Evolutionary conservation across 2,888 invertebrate genomes (phyloP), one percentile per base, ranked within the genome.

Genomic region (Rhagium mordax): DNA sequence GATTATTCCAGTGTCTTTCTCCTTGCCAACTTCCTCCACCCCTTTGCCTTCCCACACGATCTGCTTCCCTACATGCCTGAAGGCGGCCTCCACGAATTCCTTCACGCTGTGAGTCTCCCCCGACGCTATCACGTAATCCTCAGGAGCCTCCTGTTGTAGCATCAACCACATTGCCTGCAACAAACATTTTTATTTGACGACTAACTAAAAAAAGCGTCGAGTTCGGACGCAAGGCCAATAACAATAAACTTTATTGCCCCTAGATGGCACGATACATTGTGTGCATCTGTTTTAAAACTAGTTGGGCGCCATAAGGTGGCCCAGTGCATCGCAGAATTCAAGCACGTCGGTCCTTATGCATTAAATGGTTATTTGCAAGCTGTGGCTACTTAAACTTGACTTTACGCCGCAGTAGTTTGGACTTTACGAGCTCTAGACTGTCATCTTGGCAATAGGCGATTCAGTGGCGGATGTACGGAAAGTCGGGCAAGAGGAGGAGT

Each of bases 111-210:
- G 98, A 13, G 94, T 92, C 87, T 97, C 95, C 0, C 98, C 98
- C 0, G 98, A 98, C 4, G 99, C 98, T 81, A 99, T 97, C 4
- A 99, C 99, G 89, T 94, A 99, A 89, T 99, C 99, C 65, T 98
- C 96, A 0, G 99, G 95, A 41, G 89, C 88, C 0, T 96, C 93
- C 85, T 95, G 94, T 87, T 99, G 99, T 15, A 99, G 90, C 97
- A 99, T 99, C 86, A 98, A 89, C 98, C 99, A 99, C 99, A 99
- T 99, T 0, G 98, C 99, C 94, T 96, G 85, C 13, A 53, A 53
- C 2, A 21, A 62, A 47, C 7, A 57, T 49, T 7, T n/a, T n/a
- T n/a, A n/a, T n/a, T n/a, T n/a, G n/a, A n/a, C n/a, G n/a, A n/a
- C n/a, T n/a, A n/a, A n/a, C 16, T 3, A 15, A 48, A 48, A n/a